phyloP scores from a whole-genome alignment of 2,113 vertebrate species.

The Pogonocichla stellata region DNA sequence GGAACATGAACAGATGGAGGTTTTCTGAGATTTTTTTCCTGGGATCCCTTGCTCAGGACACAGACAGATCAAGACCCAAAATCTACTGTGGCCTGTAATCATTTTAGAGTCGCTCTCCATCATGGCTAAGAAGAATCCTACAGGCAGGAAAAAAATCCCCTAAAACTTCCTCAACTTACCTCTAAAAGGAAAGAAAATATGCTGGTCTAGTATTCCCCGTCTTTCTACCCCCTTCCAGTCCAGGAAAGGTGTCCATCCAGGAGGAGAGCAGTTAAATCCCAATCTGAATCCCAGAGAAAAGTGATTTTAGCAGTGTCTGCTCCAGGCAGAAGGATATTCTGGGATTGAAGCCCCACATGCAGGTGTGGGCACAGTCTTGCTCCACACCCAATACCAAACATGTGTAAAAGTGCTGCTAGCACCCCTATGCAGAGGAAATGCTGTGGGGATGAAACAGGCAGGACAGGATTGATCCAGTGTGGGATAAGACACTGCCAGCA shows the following conservation, averaged over 20 bases:
- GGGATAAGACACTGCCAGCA: background rate
- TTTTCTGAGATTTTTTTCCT: background rate
- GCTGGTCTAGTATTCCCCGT: background rate
- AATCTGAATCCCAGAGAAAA: background rate
- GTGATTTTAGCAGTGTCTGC: background rate
- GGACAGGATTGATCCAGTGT: background rate
- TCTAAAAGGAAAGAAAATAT: background rate
- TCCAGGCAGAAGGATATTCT: background rate
- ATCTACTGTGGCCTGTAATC: background rate
- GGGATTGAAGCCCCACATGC: background rate
- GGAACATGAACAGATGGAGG: background rate
- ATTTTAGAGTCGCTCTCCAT: background rate
- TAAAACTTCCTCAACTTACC: background rate
- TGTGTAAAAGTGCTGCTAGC: background rate
- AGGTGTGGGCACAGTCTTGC: background rate
- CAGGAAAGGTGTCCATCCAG: background rate
- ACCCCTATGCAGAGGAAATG: background rate
- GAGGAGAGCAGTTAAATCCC: background rate
- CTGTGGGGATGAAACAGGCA: background rate
- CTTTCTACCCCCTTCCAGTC: background rate
- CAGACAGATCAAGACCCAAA: background rate
- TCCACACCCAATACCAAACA: background rate
- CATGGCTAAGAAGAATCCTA: background rate
- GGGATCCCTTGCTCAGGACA: background rate
- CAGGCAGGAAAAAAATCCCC: background rate